A percentile compares a stretch with the other conserved stretches of the same genome.
These are phyloP conservation scores for Limonius californicus DNA, from an alignment of 1,140 invertebrate species.

Conservation along the genomic window DNA sequence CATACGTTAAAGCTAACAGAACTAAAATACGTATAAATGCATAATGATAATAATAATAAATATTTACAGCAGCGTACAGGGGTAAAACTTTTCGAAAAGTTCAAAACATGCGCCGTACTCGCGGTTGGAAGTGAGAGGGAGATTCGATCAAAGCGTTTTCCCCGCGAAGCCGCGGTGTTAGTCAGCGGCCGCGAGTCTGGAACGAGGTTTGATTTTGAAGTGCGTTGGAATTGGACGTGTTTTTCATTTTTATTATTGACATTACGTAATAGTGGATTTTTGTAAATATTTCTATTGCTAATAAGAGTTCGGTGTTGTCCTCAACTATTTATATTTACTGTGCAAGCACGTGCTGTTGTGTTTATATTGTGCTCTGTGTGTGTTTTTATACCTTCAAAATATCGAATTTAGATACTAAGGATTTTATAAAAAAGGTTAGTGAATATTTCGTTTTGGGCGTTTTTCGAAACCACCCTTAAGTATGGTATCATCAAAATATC, in stretches of 20 bases:
- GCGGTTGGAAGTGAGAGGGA: not conserved
- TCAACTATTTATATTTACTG: not conserved
- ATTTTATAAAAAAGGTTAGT: not conserved
- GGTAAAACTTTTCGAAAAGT: not conserved
- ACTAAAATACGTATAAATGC: too few species aligned
- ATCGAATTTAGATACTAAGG: not conserved
- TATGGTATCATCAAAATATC: too few species aligned
- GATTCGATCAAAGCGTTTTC: conserved; percentile 12
- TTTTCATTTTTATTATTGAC: conserved; percentile 12
- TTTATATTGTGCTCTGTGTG: conserved; percentile 1
- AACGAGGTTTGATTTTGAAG: not conserved
- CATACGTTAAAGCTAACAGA: too few species aligned
- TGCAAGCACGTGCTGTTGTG: not conserved
- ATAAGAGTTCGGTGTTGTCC: not conserved
- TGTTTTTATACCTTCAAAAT: not conserved
- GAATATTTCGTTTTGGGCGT: not conserved
- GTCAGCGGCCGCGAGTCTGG: not conserved
- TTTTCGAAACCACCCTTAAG: not conserved
- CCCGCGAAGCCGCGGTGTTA: conserved; percentile 6
- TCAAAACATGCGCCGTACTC: conserved; percentile 11
- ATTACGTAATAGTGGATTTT: conserved; percentile 1
- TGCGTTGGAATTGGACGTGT: not conserved
- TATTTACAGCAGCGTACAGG: conserved; percentile 7
- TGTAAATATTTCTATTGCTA: not conserved
- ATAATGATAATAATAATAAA: not conserved